Base-by-base conservation (phyloP, 1,140 invertebrate species). In the Aradophagus sp. region DNA sequence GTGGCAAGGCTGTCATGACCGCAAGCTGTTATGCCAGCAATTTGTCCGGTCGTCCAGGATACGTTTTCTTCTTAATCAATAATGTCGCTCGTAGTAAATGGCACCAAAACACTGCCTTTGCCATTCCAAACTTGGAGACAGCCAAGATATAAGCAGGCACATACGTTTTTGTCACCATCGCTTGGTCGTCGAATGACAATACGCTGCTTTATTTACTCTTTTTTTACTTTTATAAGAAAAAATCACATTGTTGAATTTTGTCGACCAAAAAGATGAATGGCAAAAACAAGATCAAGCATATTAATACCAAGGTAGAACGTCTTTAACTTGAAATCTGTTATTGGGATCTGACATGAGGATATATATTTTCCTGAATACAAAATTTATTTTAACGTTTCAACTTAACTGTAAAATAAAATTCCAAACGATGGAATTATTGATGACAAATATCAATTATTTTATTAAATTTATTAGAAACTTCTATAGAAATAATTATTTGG, bases 101-200 rank as follows among this genome's bases (percentile, higher is more conserved):
- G 89, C 90, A 91, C 90, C 90, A 91, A 91, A 91, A 91, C 90
- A 89, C 87, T 88, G 88, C 88, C 88, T 86, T 87, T 87, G 87
- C 87, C 87, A 88, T 87, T 87, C 86, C 86, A 87, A 87, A 88
- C 86, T 87, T 87, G 86, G 86, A 86, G 82, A 86, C 80, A 83
- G 78, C 84, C 85, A 86, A 87, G 85, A 86, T 86, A 85, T 86
- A 87, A 87, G 84, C 85, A 87, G 86, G 87, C 87, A 88, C 87
- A 87, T 85, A 1, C 7, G 74, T 32, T 52, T 56, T 83, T 84
- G 62, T 52, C 44, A 58, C 11, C 3, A 27, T 48, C 10, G 15
- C 27, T 45, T 26, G 16, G 10, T 56, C 10, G 2, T 13, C 14
- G 1, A 42, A 32, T 23, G 20, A 2, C 53, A n/a, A 8, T 6